phyloP scores from a whole-genome alignment of 1,140 invertebrate genomes.

The Anagrus nilaparvatae region DNA sequence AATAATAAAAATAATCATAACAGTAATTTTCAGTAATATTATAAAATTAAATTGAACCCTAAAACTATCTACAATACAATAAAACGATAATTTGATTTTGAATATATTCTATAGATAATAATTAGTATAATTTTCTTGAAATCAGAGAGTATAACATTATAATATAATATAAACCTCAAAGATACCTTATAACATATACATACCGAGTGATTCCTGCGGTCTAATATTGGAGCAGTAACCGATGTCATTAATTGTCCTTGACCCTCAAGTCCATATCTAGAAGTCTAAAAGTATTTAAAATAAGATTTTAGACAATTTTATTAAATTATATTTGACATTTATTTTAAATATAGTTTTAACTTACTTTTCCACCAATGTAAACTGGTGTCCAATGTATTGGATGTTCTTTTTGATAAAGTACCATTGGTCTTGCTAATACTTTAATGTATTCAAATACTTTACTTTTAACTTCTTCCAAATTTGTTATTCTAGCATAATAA shows the following conservation, averaged over 20 bases:
- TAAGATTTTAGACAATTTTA: conserved; percentile 1
- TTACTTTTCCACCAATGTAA: conserved; percentile 78
- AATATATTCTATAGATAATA: too few species aligned
- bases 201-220: conserved; percentile 82
- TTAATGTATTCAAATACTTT: conserved; percentile 89
- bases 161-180: too few species aligned
- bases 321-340: background rate
- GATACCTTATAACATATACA: conserved; percentile 27
- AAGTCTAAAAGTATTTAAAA: conserved; percentile 42
- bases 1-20: too few species aligned
- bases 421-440: conserved; percentile 81
- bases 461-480: conserved; percentile 68
- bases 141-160: too few species aligned
- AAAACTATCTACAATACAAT: too few species aligned
- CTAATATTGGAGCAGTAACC: conserved; percentile 84
- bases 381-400: conserved; percentile 85
- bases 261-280: conserved; percentile 55
- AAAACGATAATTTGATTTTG: too few species aligned
- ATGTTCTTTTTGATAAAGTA: conserved; percentile 81
- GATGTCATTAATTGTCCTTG: conserved; percentile 77
- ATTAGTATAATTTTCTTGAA: too few species aligned
- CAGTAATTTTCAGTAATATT: too few species aligned
- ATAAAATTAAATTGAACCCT: too few species aligned
- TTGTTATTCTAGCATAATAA: conserved; percentile 81
- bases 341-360: conserved; percentile 20